Percentiles rank a stretch among this genome's conserved stretches.
Evolutionary conservation across 2,113 vertebrate genomes (phyloP).

Genomic region (Osmerus eperlanus): DNA sequence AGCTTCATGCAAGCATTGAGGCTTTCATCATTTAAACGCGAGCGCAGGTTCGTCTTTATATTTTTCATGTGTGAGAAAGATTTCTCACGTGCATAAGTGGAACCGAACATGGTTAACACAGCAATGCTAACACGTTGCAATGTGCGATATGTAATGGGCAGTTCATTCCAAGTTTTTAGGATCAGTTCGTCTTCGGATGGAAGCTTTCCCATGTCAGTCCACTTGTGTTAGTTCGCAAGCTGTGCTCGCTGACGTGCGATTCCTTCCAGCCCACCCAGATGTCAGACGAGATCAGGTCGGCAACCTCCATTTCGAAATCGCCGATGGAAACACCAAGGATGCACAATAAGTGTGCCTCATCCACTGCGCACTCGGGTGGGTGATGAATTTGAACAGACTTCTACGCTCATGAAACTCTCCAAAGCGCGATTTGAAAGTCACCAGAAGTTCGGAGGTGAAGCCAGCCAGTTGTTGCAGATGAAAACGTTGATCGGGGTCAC

Average conservation of each 20-base stretch:
- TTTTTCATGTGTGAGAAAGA: too few species aligned
- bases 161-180: neutral
- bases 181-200: neutral
- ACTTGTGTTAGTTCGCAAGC: conserved; percentile 21
- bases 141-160: neutral
- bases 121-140: neutral
- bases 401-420: neutral
- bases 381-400: too few species aligned
- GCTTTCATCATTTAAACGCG: neutral
- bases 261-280: conserved; percentile 21
- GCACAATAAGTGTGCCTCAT: neutral
- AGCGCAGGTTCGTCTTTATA: too few species aligned
- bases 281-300: too few species aligned
- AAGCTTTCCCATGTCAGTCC: conserved; percentile 26
- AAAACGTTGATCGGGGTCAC: too few species aligned
- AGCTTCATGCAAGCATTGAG: neutral
- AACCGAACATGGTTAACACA: neutral
- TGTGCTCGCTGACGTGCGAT: conserved; percentile 10
- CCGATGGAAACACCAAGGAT: too few species aligned
- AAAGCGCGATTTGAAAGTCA: too few species aligned
- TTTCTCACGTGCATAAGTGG: neutral
- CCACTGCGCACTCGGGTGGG: conserved; percentile 29
- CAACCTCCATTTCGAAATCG: too few species aligned
- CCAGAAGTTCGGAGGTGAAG: too few species aligned
- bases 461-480: too few species aligned